Base-by-base conservation (phyloP, 2,888 invertebrate species). In the Thecophora atra region DNA sequence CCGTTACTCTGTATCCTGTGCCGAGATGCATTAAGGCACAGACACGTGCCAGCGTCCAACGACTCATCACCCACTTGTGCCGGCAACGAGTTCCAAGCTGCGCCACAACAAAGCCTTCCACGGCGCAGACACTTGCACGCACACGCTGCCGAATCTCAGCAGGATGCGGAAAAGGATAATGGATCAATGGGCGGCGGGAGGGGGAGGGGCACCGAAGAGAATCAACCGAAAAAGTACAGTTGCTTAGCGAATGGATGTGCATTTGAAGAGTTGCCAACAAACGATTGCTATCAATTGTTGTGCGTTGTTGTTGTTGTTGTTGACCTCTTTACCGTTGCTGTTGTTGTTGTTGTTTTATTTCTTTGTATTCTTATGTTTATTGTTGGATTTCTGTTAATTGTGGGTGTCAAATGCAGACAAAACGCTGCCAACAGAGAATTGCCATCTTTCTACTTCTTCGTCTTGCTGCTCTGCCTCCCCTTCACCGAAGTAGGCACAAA, bases 281-380 rank as follows among this genome's bases (percentile, higher is more conserved):
- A 26, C 26, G 68, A 69, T 69, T 69, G 60, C 24, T 37, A 70
- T 70, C 70, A 70, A 70, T 70, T 70, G 70, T 70, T 63, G 52
- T 58, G 68, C 21, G 30, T 28, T 65, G 44, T 66, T 51, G 28
- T 52, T 66, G 51, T 66, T 63, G 26, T n/a, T 47, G 47, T 15
- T 15, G 47, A 17, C 37, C 5, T 37, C 28, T n/a, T 6, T 17
- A 28, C 26, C 15, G 52, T 52, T 52, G n/a, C 37, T 66, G 26
- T 52, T 63, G 8, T n/a, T 11, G 13, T 15, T n/a, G 47, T 15
- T n/a, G 47, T n/a, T 15, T 11, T 47, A 17, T 15, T 37, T 37
- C 62, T 58, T 24, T 58, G 26, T 65, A n/a, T 21, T 68, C 26
- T 42, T 24, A 42, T 24, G 26, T 54, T 28, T 37, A n/a, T n/a